Evolutionary conservation across 2,113 vertebrate species (phyloP), one percentile per base, ranked within the genome.

Genomic region (Euleptes europaea): DNA sequence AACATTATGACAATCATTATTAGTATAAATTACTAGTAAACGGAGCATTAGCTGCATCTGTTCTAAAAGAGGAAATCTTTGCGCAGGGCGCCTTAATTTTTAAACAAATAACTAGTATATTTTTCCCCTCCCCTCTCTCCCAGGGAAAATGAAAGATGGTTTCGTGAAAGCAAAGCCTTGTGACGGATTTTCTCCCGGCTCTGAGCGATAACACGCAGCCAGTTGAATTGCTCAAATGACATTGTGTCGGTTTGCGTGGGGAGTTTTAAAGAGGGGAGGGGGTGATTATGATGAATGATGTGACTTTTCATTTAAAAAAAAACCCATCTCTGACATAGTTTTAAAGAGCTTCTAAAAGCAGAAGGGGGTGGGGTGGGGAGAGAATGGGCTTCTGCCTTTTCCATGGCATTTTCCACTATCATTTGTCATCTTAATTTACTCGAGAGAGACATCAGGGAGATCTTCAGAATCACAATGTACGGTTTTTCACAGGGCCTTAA

Each of bases 391-490:
- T 92, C 88, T 88, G 78, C 57, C 0, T 3, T 87, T 82, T 67
- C 83, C 78, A 73, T 33, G 72, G 81, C 69, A 91, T 85, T 93
- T 89, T 71, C 82, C 71, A 90, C 91, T 92, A 92, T 92, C 89
- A 86, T 94, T 94, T 90, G 84, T 95, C 92, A 93, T 92, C 91
- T 92, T 86, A 65, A 82, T 92, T 94, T 95, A 82, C 87, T 93
- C 63, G 70, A 91, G 90, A 89, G 80, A 82, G 92, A 92, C 89
- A 93, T 90, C 89, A 91, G 93, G 87, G 90, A 95, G 70, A 89
- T 91, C 88, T 84, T 71, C 67, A 88, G 85, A 93, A 91, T 93
- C 90, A 93, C 94, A 42, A 92, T 85, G 65, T 73, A 74, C 54
- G 69, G 86, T 83, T 93, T 92, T 93, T 93, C 93, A 89, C 92